Percentiles rank a stretch among this genome's conserved stretches.
These are phyloP conservation scores for Pseudocheirus occidentalis DNA, from an alignment of 2,797 vertebrate species.

Conservation along the genomic window DNA sequence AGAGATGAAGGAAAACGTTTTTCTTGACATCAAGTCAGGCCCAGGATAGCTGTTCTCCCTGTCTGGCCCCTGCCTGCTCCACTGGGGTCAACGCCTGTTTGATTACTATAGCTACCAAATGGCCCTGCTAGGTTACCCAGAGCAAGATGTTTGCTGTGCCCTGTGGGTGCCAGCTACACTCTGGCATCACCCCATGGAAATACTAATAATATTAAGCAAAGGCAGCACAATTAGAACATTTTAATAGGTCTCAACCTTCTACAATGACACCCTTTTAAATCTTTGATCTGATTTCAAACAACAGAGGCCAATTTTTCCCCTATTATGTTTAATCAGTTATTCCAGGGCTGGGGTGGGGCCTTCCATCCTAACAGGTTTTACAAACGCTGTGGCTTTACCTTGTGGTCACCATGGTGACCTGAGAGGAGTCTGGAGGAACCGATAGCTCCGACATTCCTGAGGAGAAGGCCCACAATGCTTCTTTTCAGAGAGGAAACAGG, in stretches of 20 bases:
- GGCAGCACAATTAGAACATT: conserved; percentile 56
- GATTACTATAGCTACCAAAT: conserved; percentile 48
- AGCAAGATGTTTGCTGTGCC: conserved; percentile 61
- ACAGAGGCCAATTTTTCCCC: conserved; percentile 56
- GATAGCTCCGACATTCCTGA: background rate
- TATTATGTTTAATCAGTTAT: conserved; percentile 60
- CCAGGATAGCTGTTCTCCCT: conserved; percentile 22
- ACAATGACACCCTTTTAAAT: conserved; percentile 59
- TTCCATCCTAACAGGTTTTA: background rate
- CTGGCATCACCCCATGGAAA: conserved; percentile 75
- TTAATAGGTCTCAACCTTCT: conserved; percentile 68
- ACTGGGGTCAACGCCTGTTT: conserved; percentile 55
- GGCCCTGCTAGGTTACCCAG: conserved; percentile 38
- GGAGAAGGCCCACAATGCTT: background rate
- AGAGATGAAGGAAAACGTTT: conserved; percentile 23
- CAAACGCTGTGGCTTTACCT: conserved; percentile 55
- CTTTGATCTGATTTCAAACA: conserved; percentile 68
- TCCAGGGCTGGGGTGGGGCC: background rate
- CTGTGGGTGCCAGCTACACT: conserved; percentile 67
- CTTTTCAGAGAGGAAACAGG: background rate
- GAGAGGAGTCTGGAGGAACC: background rate
- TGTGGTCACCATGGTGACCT: conserved; percentile 36
- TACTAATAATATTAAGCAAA: conserved; percentile 69
- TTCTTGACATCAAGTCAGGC: conserved; percentile 33
- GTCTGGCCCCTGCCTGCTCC: background rate